phyloP scores from a whole-genome alignment of 2,113 vertebrate genomes.

The Morone saxatilis region DNA sequence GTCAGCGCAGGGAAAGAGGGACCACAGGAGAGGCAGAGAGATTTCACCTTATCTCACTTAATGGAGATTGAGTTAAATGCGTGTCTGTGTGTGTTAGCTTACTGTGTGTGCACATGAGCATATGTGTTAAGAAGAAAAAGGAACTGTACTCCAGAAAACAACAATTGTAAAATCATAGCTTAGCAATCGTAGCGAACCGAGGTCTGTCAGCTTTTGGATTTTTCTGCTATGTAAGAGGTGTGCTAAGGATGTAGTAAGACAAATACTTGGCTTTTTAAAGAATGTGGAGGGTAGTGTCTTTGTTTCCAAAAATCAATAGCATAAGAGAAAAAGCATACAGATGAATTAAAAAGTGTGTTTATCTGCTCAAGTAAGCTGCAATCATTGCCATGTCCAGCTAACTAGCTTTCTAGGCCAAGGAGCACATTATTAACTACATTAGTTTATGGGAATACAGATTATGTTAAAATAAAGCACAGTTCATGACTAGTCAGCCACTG shows the following conservation, averaged over 20 bases:
- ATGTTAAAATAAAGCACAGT: no score
- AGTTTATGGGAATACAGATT: no score
- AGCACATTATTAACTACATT: neutral
- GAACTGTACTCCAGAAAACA: neutral
- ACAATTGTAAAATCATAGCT: neutral
- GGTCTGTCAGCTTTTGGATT: neutral
- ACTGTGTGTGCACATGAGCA: neutral
- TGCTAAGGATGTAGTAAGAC: neutral
- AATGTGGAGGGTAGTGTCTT: no score
- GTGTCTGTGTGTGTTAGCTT: neutral
- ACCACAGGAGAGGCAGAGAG: slow-evolving; percentile 43
- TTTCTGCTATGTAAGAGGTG: neutral
- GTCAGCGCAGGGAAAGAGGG: slow-evolving; percentile 42
- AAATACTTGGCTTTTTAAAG: no score
- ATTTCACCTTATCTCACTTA: slow-evolving; percentile 59
- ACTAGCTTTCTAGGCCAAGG: neutral
- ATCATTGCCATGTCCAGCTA: neutral
- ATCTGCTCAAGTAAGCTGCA: neutral
- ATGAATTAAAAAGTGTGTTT: neutral
- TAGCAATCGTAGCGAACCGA: neutral
- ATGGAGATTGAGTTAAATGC: slow-evolving; percentile 50
- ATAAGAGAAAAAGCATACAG: no score
- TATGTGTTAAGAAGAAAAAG: neutral
- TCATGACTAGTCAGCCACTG: no score
- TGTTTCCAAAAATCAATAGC: no score